Evolutionary conservation across 2,113 vertebrate genomes (phyloP), one percentile per base, ranked within the genome.

Genomic region (Scomber colias): DNA sequence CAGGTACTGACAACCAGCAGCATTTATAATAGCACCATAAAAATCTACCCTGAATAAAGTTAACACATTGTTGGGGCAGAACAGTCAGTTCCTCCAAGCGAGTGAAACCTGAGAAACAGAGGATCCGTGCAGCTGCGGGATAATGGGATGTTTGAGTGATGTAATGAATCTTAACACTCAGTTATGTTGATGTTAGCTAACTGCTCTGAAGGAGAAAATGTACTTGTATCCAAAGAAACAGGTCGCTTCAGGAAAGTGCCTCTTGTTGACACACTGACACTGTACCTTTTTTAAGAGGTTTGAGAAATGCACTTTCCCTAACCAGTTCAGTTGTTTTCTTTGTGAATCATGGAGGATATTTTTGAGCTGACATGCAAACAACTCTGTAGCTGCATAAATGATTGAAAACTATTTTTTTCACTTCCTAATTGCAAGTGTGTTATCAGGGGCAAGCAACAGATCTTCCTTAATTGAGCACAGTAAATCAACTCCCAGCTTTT

Each of bases 1-100:
- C 74, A 94, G 92, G 93, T 94, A 92, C 27, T 21, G 10, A 40
- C 50, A 19, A 11, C 24, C 40, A 60, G 6, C 44, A 7, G 48
- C 9, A 9, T 40, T 40, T 40, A 40, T 40, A 40, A 40, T 40
- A 9, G 35, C 35, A 40, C 6, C 35, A 40, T 40, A 40, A 40
- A 40, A 40, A 40, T 40, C 35, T 40, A 40, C 35, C 6, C 35
- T 40, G 35, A 40, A 40, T 40, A 40, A 9, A 40, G 17, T 48
- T 70, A 2, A 24, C 11, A 15, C 5, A 12, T 11, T 73, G 46
- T 8, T 7, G 16, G 7, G 5, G 1, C 8, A 40, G 24, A 12
- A 14, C 24, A 14, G 12, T 54, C 6, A 53, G 0, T 27, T 14
- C 17, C 11, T 73, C 31, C 9, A 13, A 53, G 5, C 17, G 54